phyloP scores from a whole-genome alignment of 2,113 vertebrate species.

The Chauna torquata region DNA sequence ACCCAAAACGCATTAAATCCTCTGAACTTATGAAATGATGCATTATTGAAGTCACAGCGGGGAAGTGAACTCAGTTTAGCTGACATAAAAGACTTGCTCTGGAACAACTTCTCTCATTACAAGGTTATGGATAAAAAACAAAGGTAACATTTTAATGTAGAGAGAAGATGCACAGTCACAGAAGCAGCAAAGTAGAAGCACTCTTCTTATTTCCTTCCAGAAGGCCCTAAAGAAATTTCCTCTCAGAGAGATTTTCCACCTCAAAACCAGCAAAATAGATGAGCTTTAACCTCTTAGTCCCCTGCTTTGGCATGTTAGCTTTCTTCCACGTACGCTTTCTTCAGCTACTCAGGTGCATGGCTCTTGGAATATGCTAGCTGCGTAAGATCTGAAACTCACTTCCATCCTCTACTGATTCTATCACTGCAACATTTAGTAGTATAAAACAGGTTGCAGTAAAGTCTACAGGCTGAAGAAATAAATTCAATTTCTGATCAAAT shows the following conservation, averaged over 20 bases:
- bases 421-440: not conserved
- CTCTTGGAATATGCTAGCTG: not conserved
- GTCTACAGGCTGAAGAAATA: not conserved
- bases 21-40: conserved; percentile 60
- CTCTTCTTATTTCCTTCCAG: not conserved
- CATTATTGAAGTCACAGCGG: conserved; percentile 72
- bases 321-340: not conserved
- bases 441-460: not conserved
- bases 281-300: not conserved
- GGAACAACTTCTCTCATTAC: conserved; percentile 47
- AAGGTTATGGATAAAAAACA: conserved; percentile 48
- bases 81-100: conserved; percentile 47
- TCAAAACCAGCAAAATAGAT: not conserved
- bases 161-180: conserved; percentile 12
- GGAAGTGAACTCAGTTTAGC: conserved; percentile 49
- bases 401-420: not conserved
- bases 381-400: not conserved
- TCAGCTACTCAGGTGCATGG: rapidly evolving
- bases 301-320: not conserved
- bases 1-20: conserved; percentile 43
- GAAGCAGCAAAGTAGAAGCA: not conserved
- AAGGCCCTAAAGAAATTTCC: not conserved
- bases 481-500: not conserved
- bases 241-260: not conserved
- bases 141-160: conserved; percentile 15